Base-by-base conservation (phyloP, 2,113 vertebrate species). In the Urocitellus parryii region DNA sequence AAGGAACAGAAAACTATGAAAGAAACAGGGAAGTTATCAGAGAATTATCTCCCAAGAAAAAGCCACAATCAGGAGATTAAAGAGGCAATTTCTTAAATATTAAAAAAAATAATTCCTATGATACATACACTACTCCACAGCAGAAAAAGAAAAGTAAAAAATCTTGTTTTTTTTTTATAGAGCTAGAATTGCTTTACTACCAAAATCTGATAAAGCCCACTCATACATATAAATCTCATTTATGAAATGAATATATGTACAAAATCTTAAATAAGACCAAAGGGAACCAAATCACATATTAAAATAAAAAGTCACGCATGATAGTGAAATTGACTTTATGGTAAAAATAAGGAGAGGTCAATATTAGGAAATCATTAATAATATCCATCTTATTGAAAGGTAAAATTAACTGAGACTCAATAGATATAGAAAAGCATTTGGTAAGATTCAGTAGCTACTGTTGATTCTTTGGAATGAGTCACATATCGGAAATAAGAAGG, bases 231-330 rank as follows among this genome's bases (percentile, higher is more conserved):
- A 84, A 61, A 63, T 84, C 34, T 85, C 51, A 85, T 29, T 77
- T 77, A 84, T 72, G 39, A 58, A 48, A 61, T 84, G 11, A 83
- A 63, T 51, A 61, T 78, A 34, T 48, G 34, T 63, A 32, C 20
- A 85, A 79, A 91, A 91, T 79, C 51, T 72, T 79, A 84, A 74
- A 88, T 73, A 86, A 73, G 72, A 73, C n/a, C n/a, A 82, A 74
- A 56, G 74, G 37, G 37, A 89, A 86, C 79, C 39, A 53, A 86
- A 42, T 9, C 25, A 80, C 70, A 42, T 77, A 90, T 84, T 88
- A 88, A 88, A 63, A 63, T 34, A 85, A 12, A 72, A 76, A 88
- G 87, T 79, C 34, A 63, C 10, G 7, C 34, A 34, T 7, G 4
- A 73, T 39, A 51, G 53, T 34, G 39, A 58, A 63, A 61, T 45